Percentiles rank a stretch among this genome's conserved stretches.
Conservation (phyloP, 2,113 vertebrate genomes). For the Oncorhynchus gorbuscha region DNA sequence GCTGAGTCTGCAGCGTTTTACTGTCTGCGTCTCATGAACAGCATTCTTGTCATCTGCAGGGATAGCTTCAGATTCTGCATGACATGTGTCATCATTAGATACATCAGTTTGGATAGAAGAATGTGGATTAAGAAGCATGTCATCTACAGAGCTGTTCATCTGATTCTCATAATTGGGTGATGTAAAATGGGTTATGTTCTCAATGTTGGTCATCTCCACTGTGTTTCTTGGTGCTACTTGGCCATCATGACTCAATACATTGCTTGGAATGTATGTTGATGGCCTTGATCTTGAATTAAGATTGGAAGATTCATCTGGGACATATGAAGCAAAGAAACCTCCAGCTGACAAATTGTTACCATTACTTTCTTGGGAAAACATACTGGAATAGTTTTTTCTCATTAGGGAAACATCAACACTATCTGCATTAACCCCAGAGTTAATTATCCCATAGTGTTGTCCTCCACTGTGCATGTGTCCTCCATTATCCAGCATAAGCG, state of each 20-base stretch:
- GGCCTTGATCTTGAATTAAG: conserved; percentile 67
- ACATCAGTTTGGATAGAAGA: conserved; percentile 58
- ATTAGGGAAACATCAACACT: conserved; percentile 33
- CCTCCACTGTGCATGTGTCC: conserved; percentile 72
- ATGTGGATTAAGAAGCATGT: conserved; percentile 56
- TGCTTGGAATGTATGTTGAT: conserved; percentile 74
- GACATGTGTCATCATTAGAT: conserved; percentile 60
- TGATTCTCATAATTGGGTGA: conserved; percentile 42
- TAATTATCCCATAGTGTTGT: conserved; percentile 70
- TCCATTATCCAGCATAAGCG: conserved; percentile 75
- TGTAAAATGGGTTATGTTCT: conserved; percentile 27
- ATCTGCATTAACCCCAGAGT: conserved; percentile 55
- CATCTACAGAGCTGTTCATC: conserved; percentile 59
- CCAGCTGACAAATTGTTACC: conserved; percentile 60
- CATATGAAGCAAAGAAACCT: conserved; percentile 61
- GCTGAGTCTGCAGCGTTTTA: conserved; percentile 83
- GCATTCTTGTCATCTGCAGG: conserved; percentile 59
- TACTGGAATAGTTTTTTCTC: conserved; percentile 53
- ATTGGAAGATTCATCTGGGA: conserved; percentile 68
- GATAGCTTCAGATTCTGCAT: conserved; percentile 53
- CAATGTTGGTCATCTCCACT: conserved; percentile 54
- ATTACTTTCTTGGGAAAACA: conserved; percentile 55
- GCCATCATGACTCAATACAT: conserved; percentile 70
- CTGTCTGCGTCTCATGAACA: conserved; percentile 77
- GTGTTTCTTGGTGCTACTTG: conserved; percentile 50